These are phyloP conservation scores for Marisa cornuarietis DNA, from an alignment of 1,140 invertebrate species.

Conservation along the genomic window DNA sequence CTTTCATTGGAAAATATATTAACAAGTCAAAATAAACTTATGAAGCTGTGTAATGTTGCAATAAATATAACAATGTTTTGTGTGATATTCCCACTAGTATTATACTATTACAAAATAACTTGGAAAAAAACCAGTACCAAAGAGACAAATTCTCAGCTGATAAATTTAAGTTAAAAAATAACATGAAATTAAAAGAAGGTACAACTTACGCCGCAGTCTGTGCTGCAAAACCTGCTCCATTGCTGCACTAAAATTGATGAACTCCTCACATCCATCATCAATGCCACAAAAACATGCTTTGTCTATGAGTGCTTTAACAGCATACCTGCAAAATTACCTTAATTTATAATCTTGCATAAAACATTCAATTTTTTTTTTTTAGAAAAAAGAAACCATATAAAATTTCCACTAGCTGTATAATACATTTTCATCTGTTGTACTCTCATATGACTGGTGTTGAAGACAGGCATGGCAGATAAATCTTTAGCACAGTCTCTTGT, in stretches of 20 bases:
- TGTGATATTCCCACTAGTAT: too few species aligned
- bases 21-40: too few species aligned
- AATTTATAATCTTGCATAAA: neutral
- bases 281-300: conserved; percentile 44
- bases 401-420: neutral
- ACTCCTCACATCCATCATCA: conserved; percentile 45
- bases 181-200: neutral
- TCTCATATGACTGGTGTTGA: too few species aligned
- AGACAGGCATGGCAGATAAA: too few species aligned
- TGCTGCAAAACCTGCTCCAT: conserved; percentile 45
- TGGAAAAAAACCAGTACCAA: too few species aligned
- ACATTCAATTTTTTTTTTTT: neutral
- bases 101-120: too few species aligned
- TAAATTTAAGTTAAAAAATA: too few species aligned
- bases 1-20: too few species aligned
- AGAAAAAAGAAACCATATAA: neutral
- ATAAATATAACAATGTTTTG: too few species aligned
- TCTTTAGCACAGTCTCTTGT: too few species aligned
- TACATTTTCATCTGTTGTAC: neutral
- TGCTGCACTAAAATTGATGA: conserved; percentile 47
- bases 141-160: too few species aligned
- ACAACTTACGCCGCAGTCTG: conserved; percentile 34
- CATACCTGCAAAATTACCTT: conserved; percentile 33
- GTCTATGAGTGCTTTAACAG: conserved; percentile 48
- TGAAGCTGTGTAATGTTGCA: too few species aligned